A percentile compares a stretch with the other conserved stretches of the same genome.
phyloP scores from a whole-genome alignment of 2,113 vertebrate species.

The Peucedramus taeniatus region DNA sequence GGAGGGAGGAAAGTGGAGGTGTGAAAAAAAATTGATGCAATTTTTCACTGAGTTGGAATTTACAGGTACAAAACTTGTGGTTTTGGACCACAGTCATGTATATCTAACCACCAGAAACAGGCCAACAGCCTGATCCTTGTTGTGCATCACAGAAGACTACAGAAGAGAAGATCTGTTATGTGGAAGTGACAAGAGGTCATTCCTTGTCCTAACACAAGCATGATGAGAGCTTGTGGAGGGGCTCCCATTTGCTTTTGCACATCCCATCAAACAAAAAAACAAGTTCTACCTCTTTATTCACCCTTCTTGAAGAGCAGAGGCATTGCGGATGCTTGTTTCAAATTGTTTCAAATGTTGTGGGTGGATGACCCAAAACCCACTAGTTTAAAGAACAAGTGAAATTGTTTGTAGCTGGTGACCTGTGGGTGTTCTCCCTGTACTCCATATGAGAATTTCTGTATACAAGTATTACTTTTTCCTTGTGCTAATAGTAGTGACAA shows the following conservation, averaged over 20 bases:
- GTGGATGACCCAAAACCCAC: not conserved
- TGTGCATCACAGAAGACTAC: not conserved
- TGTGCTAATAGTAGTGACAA: not conserved
- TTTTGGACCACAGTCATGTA: not conserved
- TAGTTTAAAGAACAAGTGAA: not conserved
- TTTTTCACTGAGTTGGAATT: not conserved
- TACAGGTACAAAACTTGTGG: not conserved
- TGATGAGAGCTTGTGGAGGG: not conserved
- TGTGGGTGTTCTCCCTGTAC: rapidly evolving
- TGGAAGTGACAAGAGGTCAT: not conserved
- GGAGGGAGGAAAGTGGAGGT: not conserved
- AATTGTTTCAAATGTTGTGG: not conserved
- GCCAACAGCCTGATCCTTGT: not conserved
- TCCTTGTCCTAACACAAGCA: not conserved
- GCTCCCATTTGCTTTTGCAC: not conserved
- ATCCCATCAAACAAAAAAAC: not conserved
- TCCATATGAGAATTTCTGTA: not conserved
- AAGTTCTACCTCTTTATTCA: not conserved
- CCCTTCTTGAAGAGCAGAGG: not conserved
- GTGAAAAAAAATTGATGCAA: rapidly evolving
- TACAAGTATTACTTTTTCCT: not conserved
- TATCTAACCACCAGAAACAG: not conserved
- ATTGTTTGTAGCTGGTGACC: not conserved
- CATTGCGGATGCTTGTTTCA: not conserved
- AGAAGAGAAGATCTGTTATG: not conserved